These are phyloP conservation scores for Pomacea canaliculata DNA, from an alignment of 2,888 invertebrate species.

Conservation along the genomic window DNA sequence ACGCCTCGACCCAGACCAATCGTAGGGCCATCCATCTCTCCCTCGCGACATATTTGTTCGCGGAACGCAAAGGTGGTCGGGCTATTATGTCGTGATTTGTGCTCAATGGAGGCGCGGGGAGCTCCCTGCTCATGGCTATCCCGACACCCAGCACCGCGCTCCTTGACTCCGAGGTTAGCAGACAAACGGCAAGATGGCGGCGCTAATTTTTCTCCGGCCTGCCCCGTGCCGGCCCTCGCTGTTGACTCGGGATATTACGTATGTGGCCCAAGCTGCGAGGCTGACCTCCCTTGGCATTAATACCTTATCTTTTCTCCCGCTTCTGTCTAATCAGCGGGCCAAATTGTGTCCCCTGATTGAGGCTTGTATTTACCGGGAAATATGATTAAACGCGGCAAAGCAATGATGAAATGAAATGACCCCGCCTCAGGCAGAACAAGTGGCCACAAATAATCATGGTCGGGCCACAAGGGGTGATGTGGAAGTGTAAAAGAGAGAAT, in stretches of 20 bases:
- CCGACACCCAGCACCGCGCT: constrained; percentile 3
- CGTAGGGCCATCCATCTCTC: constrained; percentile 29
- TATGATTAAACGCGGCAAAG: constrained; percentile 28
- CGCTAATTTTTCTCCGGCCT: constrained; percentile 25
- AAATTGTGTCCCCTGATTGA: constrained; percentile 34
- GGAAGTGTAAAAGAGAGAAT: neutral
- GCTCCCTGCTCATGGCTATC: constrained; percentile 14
- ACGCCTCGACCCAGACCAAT: constrained; percentile 25
- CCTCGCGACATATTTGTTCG: constrained; percentile 31
- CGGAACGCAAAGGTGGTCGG: constrained; percentile 31
- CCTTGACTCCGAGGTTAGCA: constrained; percentile 12
- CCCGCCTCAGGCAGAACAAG: constrained; percentile 16
- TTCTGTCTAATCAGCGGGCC: constrained; percentile 25
- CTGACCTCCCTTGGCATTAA: constrained; percentile 36
- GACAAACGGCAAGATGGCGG: constrained; percentile 25
- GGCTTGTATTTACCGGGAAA: constrained; percentile 27
- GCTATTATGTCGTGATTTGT: constrained; percentile 40
- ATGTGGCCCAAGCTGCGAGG: constrained; percentile 30
- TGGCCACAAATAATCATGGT: constrained; percentile 16
- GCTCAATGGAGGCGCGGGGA: constrained; percentile 31
- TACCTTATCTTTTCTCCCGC: constrained; percentile 38
- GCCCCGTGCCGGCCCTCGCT: constrained; percentile 17
- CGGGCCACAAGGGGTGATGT: neutral
- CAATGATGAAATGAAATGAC: constrained; percentile 27
- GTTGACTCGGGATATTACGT: constrained; percentile 41